Evolutionary conservation across 2,888 invertebrate genomes (phyloP), one percentile per base, ranked within the genome.

Genomic region (Catotricha subobsoleta): DNA sequence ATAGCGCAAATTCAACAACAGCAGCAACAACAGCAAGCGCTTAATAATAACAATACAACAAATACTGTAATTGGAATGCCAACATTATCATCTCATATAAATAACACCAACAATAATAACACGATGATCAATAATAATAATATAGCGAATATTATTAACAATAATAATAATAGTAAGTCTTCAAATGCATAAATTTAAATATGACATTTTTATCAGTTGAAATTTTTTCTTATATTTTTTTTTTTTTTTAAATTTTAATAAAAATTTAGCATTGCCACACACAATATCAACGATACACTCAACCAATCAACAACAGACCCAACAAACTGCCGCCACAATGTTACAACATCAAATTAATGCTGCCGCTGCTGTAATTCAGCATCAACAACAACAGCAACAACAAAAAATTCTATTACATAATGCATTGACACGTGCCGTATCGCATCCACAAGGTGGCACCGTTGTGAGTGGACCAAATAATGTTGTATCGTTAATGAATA

Each of bases 401-500:
- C 51, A 52, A 29, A 50, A 52, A 42, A 52, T 54, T 46, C 53
- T 56, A 20, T 47, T 51, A 29, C 63, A 61, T 49, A 57, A 54
- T 40, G 53, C 56, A 21, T 50, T 62, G 43, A 57, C 60, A 31
- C 54, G 64, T 46, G 57, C 68, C 36, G 57, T 58, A 45, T 63
- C 68, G 44, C 67, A 68, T 51, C 64, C 69, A 21, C 64, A 67
- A 28, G 52, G 51, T n/a, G n/a, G n/a, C n/a, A n/a, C n/a, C n/a
- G n/a, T n/a, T n/a, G n/a, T n/a, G n/a, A n/a, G n/a, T n/a, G n/a
- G n/a, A 16, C 34, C 34, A n/a, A 34, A 19, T 56, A 64, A 52
- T 59, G 61, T 54, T 30, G 52, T 54, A 12, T 52, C 56, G 13
- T 46, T 57, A 47, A 55, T 58, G 25, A 58, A 55, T 46, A 56